Percentiles rank a stretch among this genome's conserved stretches.
Evolutionary conservation across 35 echinoderm and acorn worm species (phyloP).

Genomic region (Chiridota heheva): DNA sequence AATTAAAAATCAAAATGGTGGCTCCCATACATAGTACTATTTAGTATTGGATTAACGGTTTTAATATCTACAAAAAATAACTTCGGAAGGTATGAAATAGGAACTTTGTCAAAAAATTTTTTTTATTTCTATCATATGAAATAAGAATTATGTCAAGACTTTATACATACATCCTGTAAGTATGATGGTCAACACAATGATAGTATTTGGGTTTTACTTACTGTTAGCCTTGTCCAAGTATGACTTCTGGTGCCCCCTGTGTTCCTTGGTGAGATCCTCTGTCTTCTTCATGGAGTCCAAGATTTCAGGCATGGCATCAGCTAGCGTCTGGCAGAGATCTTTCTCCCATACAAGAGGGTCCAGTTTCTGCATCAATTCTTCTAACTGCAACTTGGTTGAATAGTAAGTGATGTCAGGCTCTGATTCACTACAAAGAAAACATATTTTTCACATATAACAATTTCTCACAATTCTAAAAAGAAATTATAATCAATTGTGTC

Average conservation of each 20-base stretch:
- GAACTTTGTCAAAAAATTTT: neutral
- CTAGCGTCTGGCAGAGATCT: conserved; percentile 61
- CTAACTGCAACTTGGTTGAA: conserved; percentile 82
- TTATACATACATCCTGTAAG: no score
- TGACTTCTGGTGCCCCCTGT: conserved; percentile 73
- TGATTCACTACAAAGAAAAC: conserved; percentile 55
- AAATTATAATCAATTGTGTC: no score
- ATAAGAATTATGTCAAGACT: no score
- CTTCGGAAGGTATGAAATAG: no score
- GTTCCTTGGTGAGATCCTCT: conserved; percentile 79
- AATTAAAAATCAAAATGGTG: no score
- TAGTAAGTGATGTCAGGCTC: conserved; percentile 80
- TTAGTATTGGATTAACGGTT: no score
- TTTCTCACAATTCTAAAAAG: neutral
- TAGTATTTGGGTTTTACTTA: no score
- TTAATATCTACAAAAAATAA: no score
- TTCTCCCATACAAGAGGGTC: conserved; percentile 77
- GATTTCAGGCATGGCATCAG: conserved; percentile 82
- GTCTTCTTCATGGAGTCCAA: conserved; percentile 79
- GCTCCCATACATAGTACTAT: no score
- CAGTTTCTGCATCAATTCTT: conserved; percentile 71
- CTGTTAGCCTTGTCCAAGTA: conserved; percentile 64
- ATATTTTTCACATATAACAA: neutral
- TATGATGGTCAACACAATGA: no score
- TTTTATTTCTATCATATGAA: no score